Evolutionary conservation across 2,888 invertebrate species (phyloP), one percentile per base, ranked within the genome.

Genomic region (Meliscaeva auricollis): DNA sequence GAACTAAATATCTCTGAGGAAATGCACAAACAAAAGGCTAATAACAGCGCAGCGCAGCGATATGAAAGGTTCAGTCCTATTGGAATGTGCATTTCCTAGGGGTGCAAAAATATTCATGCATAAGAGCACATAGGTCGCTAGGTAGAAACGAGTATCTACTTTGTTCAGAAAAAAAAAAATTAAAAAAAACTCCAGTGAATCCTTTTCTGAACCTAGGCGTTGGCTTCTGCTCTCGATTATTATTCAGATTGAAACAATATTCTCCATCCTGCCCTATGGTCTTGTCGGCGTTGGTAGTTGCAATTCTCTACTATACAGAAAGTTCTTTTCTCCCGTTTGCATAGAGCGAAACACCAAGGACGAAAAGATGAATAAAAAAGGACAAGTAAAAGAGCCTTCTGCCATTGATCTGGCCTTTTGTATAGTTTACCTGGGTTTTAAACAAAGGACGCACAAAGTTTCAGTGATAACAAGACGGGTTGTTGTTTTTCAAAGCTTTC

Each of bases 151-250:
- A 7, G 38, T 58, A 20, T 58, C 20, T 15, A 8, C 17, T 17
- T 35, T 35, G 56, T 50, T 22, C 4, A 11, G 20, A 5, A 15
- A 15, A 7, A n/a, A 22, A 22, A 22, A 9, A 46, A n/a, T n/a
- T n/a, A 9, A 62, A 26, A 26, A 64, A 64, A 64, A 13, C 46
- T 74, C 69, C 78, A 83, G 83, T 78, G 78, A 83, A 78, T 54
- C 78, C 78, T 83, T 78, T 82, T 77, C 60, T 77, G 82, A 78
- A 68, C 69, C 78, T 58, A 64, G 78, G 83, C 69, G 83, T 83
- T 83, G 78, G 83, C 83, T 83, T 83, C 70, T 78, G 46, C 64
- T 64, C 46, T 46, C 78, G 78, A 83, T 78, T 83, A 83, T 83
- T 78, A 30, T 64, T 46, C 83, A 74, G 69, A 62, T 74, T 58